Base-by-base conservation (phyloP, 2,113 vertebrate species). In the Callipepla californica region DNA sequence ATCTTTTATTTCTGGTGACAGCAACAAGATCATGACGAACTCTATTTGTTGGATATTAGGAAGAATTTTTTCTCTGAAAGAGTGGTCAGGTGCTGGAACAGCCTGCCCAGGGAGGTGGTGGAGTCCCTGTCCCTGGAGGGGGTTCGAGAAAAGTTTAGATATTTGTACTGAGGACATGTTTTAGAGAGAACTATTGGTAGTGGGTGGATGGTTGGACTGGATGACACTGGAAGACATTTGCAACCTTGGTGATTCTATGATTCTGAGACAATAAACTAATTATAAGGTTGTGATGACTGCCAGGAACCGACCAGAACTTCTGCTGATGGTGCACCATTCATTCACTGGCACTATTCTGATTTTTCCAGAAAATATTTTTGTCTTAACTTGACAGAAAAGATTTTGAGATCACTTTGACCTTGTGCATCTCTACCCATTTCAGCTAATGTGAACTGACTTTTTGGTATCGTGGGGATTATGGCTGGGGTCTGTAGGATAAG, bases 241-340 rank as follows among this genome's bases (percentile, higher is more conserved):
- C 51, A 53, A 9, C 26, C 51, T 30, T 28, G 26, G 51, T 16
- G 15, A 28, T 53, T 30, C 26, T 17, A 17, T 53, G 26, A 53
- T 30, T 53, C 26, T 53, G 28, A 30, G 26, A 53, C 51, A 36
- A 63, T 34, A n/a, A 81, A 44, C 6, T 13, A 59, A 59, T 50
- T 42, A 25, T 67, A 40, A 58, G 65, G 11, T 6, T 83, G 59
- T 7, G 65, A 22, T 25, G 40, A 26, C 22, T 66, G 1, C 23
- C 16, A 44, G 0, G 1, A 45, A 78, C 6, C 22, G 55, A 16
- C 0, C 1, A 26, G 14, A 80, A 10, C 28, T 17, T 57, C 62
- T 70, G 57, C 67, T 26, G 34, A 15, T 42, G 3, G 0, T 59
- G 22, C 2, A 0, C 22, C 5, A 0, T n/a, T 88, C 73, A 45